phyloP scores from a whole-genome alignment of 2,113 vertebrate genomes.

The Rhea americana region DNA sequence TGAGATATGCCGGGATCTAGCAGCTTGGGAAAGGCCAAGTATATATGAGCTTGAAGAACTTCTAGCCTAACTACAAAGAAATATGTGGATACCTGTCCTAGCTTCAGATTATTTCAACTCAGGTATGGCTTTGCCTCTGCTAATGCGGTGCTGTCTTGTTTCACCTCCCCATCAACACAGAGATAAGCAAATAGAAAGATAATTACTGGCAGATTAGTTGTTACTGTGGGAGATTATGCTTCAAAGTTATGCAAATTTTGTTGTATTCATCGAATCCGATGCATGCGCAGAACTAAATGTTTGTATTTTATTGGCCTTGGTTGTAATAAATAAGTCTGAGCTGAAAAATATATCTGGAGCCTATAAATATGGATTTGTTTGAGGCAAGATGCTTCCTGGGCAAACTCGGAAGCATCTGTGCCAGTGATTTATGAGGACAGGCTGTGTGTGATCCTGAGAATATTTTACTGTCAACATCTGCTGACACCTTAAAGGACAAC shows the following conservation, averaged over 20 bases:
- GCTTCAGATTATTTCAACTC: constrained; percentile 2
- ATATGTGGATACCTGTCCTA: neutral
- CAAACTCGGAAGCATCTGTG: constrained; percentile 35
- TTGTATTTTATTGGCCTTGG: constrained; percentile 58
- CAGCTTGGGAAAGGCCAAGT: neutral
- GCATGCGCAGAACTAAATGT: constrained; percentile 15
- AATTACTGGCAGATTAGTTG: constrained; percentile 54
- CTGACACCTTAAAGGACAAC: constrained; percentile 1
- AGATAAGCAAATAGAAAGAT: constrained; percentile 33
- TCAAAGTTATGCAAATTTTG: constrained; percentile 63
- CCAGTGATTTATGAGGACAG: constrained; percentile 45
- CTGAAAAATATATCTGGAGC: constrained; percentile 43
- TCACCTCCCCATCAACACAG: constrained; percentile 30
- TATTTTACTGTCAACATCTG: constrained; percentile 21
- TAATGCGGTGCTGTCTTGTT: neutral
- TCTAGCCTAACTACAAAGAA: neutral
- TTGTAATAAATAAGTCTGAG: constrained; percentile 63
- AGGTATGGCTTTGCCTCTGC: neutral
- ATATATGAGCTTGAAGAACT: neutral
- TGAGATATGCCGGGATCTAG: constrained; percentile 18
- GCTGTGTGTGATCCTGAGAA: constrained; percentile 13
- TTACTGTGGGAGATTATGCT: constrained; percentile 43
- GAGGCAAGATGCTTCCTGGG: constrained; percentile 49
- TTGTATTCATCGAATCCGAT: constrained; percentile 20
- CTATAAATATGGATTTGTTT: constrained; percentile 69